These are phyloP conservation scores for Prinia subflava DNA, from an alignment of 2,113 vertebrate species.

Conservation along the genomic window DNA sequence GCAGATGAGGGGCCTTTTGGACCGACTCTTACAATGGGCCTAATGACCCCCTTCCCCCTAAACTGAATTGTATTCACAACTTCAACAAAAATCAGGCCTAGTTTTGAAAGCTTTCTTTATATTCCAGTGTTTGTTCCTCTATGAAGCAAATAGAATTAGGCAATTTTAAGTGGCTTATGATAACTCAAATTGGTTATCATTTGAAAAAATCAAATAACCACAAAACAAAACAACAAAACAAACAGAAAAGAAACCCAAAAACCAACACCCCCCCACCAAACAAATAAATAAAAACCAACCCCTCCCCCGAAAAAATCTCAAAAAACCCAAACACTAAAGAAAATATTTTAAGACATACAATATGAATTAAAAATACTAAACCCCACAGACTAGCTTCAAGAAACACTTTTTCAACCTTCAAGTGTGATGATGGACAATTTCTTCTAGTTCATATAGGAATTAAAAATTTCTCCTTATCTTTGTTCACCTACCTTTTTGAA, in stretches of 20 bases:
- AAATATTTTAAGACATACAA: neutral
- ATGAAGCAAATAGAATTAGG: neutral
- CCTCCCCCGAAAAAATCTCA: neutral
- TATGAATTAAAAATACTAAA: neutral
- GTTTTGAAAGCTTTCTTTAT: neutral
- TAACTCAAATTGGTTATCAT: neutral
- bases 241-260: neutral
- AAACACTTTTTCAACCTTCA: neutral
- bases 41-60: fast-evolving
- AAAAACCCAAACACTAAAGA: neutral
- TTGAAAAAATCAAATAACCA: neutral
- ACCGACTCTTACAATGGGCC: no score
- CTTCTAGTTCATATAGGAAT: neutral
- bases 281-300: neutral
- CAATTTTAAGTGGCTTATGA: neutral
- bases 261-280: neutral
- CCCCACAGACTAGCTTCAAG: neutral
- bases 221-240: neutral
- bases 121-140: neutral
- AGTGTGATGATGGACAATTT: no score
- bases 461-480: neutral
- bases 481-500: neutral
- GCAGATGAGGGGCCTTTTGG: no score
- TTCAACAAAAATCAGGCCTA: neutral
- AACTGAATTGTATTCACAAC: neutral